These are phyloP conservation scores for Urocolius indicus DNA, from an alignment of 2,113 vertebrate species.

Conservation along the genomic window DNA sequence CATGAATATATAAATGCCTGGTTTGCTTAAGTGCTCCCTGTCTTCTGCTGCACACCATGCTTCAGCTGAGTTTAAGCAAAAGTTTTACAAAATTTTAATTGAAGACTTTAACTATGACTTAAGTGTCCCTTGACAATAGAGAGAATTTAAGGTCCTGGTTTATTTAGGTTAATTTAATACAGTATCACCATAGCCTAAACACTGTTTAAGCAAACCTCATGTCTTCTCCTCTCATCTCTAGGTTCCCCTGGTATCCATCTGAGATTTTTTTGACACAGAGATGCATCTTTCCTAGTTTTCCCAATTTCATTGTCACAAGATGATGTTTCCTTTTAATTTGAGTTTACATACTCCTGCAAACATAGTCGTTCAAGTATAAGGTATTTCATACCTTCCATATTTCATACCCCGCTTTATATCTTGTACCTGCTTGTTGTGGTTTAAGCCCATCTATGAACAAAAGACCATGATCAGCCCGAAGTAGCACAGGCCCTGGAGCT, in stretches of 20 bases:
- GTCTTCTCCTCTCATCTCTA: neutral
- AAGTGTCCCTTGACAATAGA: neutral
- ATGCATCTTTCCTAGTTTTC: neutral
- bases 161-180: neutral
- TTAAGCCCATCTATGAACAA: too few species aligned
- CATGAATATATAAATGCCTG: neutral
- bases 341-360: neutral
- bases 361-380: neutral
- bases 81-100: neutral
- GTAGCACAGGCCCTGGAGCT: too few species aligned
- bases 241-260: neutral
- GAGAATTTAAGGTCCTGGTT: neutral
- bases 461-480: too few species aligned
- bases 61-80: neutral
- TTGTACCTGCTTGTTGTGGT: neutral
- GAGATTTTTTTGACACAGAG: neutral
- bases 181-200: neutral
- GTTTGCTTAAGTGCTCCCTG: neutral
- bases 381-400: neutral
- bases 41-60: neutral
- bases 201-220: rapidly evolving
- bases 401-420: neutral
- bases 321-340: neutral
- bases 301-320: neutral
- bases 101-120: neutral